Evolutionary conservation across 2,113 vertebrate species (phyloP).

Genomic region (Condylura cristata): DNA sequence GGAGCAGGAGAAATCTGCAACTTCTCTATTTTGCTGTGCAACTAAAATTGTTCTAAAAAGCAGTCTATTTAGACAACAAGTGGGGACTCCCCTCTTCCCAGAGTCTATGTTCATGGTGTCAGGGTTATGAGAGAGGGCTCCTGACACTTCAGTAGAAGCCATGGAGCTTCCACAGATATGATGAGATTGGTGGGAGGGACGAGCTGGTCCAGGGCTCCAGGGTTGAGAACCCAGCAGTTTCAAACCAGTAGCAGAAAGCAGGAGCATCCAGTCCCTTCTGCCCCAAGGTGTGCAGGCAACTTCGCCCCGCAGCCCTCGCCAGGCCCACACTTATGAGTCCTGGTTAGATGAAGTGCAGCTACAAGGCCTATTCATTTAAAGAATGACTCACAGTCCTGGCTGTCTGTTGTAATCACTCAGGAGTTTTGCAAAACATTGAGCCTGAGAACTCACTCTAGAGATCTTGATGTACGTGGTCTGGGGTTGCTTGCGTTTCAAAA

Average conservation of each 20-base stretch:
- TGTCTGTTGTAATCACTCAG: neutral
- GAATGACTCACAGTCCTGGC: neutral
- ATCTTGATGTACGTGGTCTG: neutral
- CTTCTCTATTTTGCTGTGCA: neutral
- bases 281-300: neutral
- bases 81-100: neutral
- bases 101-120: neutral
- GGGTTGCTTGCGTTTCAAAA: neutral
- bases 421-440: neutral
- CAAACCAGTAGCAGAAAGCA: neutral
- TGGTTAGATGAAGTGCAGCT: neutral
- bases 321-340: neutral
- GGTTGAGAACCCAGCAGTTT: neutral
- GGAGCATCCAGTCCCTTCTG: rapidly evolving
- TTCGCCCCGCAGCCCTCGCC: neutral
- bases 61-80: neutral
- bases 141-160: neutral
- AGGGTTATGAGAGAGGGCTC: neutral
- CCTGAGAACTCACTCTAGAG: neutral
- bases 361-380: neutral
- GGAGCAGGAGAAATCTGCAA: neutral
- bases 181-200: neutral
- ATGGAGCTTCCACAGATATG: neutral
- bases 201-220: neutral
- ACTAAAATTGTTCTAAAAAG: neutral